Evolutionary conservation across 2,113 vertebrate genomes (phyloP), one percentile per base, ranked within the genome.

Genomic region (Perca fluviatilis): DNA sequence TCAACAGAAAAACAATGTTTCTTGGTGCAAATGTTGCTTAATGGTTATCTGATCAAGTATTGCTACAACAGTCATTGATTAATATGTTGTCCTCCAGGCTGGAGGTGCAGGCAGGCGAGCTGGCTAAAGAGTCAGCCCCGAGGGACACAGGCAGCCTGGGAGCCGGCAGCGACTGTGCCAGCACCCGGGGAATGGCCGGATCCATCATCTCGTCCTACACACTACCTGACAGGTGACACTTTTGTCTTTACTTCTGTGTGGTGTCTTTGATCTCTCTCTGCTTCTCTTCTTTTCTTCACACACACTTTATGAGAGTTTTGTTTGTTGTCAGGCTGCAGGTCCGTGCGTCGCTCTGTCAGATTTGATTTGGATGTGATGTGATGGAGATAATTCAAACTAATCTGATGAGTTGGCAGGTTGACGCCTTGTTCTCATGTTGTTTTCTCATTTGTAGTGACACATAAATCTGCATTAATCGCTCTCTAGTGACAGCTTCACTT

Each of bases 121-220:
- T 98, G 71, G 96, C 96, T 85, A 98, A 99, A 89, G 98, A 98
- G 79, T 95, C 96, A 46, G 94, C 96, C 84, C 96, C 96, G 82
- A 97, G 97, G 86, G 98, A 99, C 87, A 98, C 98, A 0, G 97
- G 98, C 80, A 99, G 98, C 90, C 85, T 99, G 91, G 97, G 98
- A 70, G 97, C 97, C 0, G 96, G 96, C 79, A 99, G 98, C 0
- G 98, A 99, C 95, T 98, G 97, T 0, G 98, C 98, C 93, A 99
- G 98, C 95, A 99, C 98, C 73, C 94, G 97, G 21, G 98, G 97
- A 69, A 99, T 99, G 98, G 98, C 98, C n/a, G 98, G 98, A 27
- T 99, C 98, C 92, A 99, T 99, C 94, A 97, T 99, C 93, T 99
- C 97, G 89, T 98, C 98, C 88, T 99, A 99, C 95, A 98, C 97